These are phyloP conservation scores for Nomada lathburiana DNA, from an alignment of 2,888 invertebrate species.

Conservation along the genomic window DNA sequence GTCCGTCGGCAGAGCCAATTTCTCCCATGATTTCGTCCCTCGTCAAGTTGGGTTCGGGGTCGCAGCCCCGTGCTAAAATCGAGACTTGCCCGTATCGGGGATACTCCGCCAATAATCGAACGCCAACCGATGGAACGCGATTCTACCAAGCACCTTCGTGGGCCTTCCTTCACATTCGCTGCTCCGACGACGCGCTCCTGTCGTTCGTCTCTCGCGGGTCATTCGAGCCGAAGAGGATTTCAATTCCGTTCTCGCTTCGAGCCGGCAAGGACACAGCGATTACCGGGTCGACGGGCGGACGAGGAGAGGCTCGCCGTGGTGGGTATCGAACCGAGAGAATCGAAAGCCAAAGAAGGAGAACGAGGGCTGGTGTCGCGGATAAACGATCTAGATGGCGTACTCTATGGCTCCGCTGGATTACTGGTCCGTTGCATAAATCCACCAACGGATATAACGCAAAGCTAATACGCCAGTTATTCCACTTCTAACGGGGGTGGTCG, in stretches of 20 bases:
- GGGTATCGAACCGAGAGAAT: conserved; percentile 23
- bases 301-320: not conserved
- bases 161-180: conserved; percentile 27
- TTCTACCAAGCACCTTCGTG: not conserved
- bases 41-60: not conserved
- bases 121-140: conserved; percentile 13
- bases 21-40: not conserved
- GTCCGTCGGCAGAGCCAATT: conserved; percentile 10
- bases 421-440: conserved; percentile 74
- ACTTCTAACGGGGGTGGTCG: conserved; percentile 27
- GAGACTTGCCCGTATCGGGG: too few relatives aligned
- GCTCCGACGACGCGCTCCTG: conserved; percentile 37
- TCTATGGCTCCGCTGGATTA: conserved; percentile 70
- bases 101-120: conserved; percentile 29
- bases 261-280: not conserved
- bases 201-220: conserved; percentile 56
- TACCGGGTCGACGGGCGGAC: not conserved
- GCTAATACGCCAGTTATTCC: conserved; percentile 66
- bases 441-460: conserved; percentile 63
- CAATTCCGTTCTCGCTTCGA: conserved; percentile 48
- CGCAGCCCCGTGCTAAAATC: conserved; percentile 6
- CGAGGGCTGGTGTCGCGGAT: conserved; percentile 54
- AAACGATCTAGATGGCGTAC: conserved; percentile 70
- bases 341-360: conserved; percentile 41
- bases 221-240: conserved; percentile 59